Conservation (phyloP, 2,797 vertebrate genomes). For the Macropodus opercularis region DNA sequence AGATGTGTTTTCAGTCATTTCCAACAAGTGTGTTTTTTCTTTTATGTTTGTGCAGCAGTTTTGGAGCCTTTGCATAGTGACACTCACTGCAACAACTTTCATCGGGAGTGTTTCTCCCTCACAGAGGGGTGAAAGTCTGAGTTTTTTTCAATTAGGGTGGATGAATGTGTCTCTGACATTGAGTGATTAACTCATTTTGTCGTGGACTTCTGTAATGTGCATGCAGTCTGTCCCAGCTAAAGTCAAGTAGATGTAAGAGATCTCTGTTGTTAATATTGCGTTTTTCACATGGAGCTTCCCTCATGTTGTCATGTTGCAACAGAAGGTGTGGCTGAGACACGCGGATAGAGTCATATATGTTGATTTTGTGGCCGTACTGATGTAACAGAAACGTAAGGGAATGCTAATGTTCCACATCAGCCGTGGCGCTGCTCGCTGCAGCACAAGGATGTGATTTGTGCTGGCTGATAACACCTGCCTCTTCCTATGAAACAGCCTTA, state of each 20-base stretch:
- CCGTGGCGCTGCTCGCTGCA: conserved; percentile 47
- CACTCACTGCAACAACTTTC: conserved; percentile 55
- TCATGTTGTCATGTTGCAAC: conserved; percentile 14
- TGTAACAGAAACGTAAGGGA: conserved; percentile 53
- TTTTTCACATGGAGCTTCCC: not conserved
- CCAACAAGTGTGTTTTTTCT: conserved; percentile 34
- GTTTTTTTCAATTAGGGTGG: conserved; percentile 18
- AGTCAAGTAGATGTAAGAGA: too few relatives aligned
- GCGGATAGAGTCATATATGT: conserved; percentile 36
- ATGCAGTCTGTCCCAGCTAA: conserved; percentile 5
- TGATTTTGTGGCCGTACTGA: conserved; percentile 38
- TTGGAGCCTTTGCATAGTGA: conserved; percentile 57
- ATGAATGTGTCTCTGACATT: conserved; percentile 14
- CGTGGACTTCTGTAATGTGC: conserved; percentile 4
- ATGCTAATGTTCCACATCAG: conserved; percentile 72
- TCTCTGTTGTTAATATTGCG: conserved; percentile 4
- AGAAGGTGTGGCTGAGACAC: conserved; percentile 1
- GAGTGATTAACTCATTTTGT: conserved; percentile 13
- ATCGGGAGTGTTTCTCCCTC: conserved; percentile 25
- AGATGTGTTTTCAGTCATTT: conserved; percentile 5
- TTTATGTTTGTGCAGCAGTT: conserved; percentile 54
- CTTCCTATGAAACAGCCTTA: conserved; percentile 74
- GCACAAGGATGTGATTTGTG: conserved; percentile 80
- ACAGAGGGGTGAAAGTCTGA: conserved; percentile 40
- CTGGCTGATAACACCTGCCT: conserved; percentile 74